Evolutionary conservation across 1,140 invertebrate genomes (phyloP).

Genomic region (Brachionus sp.): DNA sequence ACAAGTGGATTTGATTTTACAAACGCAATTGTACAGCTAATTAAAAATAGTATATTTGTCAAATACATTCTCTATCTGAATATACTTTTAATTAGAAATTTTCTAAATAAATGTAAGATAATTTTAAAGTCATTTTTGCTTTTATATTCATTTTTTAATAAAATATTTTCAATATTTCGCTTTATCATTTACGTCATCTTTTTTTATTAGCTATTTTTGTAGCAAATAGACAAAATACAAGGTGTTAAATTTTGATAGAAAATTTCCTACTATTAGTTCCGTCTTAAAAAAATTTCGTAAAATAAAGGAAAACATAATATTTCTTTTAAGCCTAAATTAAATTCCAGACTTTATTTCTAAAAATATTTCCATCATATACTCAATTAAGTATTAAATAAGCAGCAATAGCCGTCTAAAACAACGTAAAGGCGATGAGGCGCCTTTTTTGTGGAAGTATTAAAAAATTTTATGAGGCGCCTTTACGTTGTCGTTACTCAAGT

Average conservation of each 20-base stretch:
- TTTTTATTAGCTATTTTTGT: background rate
- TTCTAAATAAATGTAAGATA: background rate
- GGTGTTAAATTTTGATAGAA: background rate
- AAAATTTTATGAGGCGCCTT: no score
- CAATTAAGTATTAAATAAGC: no score
- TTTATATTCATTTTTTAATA: background rate
- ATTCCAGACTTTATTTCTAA: no score
- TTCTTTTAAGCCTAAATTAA: no score
- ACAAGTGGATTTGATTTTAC: background rate
- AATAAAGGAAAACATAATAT: no score
- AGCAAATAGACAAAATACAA: background rate
- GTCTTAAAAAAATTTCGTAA: background rate
- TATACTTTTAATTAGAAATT: background rate
- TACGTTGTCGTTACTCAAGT: no score
- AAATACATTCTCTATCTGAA: background rate
- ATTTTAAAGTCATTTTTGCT: background rate
- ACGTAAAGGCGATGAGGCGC: no score
- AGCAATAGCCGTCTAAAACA: no score
- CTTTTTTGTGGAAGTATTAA: no score
- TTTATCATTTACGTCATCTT: background rate
- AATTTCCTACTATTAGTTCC: background rate
- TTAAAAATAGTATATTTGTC: conserved; percentile 4
- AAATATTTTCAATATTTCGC: background rate
- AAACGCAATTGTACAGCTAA: background rate
- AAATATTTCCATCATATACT: no score